Conservation (phyloP, 2,888 invertebrate species). For the Hanleya hanleyi region DNA sequence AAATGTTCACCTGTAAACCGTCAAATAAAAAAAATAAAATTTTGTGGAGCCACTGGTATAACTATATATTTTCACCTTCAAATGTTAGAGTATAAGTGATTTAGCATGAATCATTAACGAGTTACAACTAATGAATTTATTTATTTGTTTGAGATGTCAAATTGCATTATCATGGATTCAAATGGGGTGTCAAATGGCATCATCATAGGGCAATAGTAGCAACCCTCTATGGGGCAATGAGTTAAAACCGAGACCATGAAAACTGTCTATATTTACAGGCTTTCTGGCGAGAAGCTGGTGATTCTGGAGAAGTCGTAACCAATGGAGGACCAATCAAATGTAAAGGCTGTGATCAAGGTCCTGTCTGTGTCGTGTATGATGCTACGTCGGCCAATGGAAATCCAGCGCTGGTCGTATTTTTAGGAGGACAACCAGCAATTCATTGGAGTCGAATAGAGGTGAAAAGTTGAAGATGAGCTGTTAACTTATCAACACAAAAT, state of each 20-base stretch:
- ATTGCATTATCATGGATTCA: background rate
- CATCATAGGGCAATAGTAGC: background rate
- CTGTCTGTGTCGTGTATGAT: slow-evolving; percentile 71
- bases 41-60: too few species aligned
- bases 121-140: background rate
- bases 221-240: background rate
- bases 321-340: slow-evolving; percentile 58
- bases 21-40: too few species aligned
- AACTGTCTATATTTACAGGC: slow-evolving; percentile 48
- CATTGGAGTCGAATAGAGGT: slow-evolving; percentile 46
- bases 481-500: background rate
- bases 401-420: slow-evolving; percentile 73
- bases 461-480: slow-evolving; percentile 41
- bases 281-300: slow-evolving; percentile 70
- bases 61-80: too few species aligned
- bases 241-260: background rate
- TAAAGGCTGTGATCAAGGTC: slow-evolving; percentile 60
- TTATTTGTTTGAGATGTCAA: background rate
- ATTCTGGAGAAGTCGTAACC: slow-evolving; percentile 72
- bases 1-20: too few species aligned
- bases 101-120: background rate
- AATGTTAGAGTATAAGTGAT: too few species aligned
- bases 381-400: slow-evolving; percentile 65
- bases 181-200: background rate
- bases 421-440: slow-evolving; percentile 68